A percentile compares a stretch with the other conserved stretches of the same genome.
Conservation (phyloP, 2,888 invertebrate genomes). For the Eupithecia tripunctaria region DNA sequence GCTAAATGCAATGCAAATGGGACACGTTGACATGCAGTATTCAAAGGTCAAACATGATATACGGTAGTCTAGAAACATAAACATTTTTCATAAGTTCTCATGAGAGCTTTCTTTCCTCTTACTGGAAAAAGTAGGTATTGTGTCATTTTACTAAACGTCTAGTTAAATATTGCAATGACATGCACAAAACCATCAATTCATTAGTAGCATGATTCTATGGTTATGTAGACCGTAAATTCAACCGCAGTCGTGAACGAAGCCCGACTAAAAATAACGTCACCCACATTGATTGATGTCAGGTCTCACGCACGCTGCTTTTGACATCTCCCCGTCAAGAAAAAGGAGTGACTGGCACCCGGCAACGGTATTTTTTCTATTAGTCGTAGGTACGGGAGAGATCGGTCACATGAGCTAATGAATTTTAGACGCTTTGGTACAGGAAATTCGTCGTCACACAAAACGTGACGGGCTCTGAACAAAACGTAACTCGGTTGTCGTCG, state of each 20-base stretch:
- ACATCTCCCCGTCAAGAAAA: constrained; percentile 71
- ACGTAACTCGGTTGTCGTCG: constrained; percentile 50
- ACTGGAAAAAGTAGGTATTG: neutral
- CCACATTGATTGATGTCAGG: constrained; percentile 78
- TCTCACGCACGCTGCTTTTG: constrained; percentile 76
- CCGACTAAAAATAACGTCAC: constrained; percentile 71
- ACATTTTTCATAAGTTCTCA: neutral
- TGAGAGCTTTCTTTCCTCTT: neutral
- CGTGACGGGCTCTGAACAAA: constrained; percentile 46
- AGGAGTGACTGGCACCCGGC: constrained; percentile 66
- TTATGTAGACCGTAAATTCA: constrained; percentile 53
- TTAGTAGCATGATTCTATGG: constrained; percentile 41
- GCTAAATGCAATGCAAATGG: constrained; percentile 28
- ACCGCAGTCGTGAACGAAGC: constrained; percentile 58
- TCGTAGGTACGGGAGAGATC: constrained; percentile 61
- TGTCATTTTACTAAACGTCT: neutral
- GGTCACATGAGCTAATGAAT: constrained; percentile 69
- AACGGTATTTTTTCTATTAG: constrained; percentile 62
- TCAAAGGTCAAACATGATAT: constrained; percentile 25
- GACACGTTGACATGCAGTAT: constrained; percentile 26
- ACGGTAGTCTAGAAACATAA: constrained; percentile 1
- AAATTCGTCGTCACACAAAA: constrained; percentile 60
- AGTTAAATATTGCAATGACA: constrained; percentile 13
- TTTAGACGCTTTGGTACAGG: constrained; percentile 63
- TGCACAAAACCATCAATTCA: constrained; percentile 42